These are phyloP conservation scores for Pantala flavescens DNA, from an alignment of 1,140 invertebrate species.

Conservation along the genomic window DNA sequence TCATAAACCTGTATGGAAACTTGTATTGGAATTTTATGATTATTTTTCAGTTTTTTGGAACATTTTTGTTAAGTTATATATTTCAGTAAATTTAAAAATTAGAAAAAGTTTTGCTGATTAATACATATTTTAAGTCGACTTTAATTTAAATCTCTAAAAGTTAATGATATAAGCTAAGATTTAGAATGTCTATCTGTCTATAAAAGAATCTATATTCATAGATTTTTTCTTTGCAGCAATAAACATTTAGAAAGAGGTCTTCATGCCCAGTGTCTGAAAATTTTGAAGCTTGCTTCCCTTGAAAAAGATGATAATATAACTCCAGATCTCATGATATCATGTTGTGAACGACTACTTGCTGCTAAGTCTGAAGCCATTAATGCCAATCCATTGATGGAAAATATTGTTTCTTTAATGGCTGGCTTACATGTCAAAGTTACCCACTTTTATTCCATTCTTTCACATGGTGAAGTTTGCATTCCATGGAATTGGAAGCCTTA, in stretches of 20 bases:
- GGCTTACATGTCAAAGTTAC: conserved; percentile 65
- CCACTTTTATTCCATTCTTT: conserved; percentile 83
- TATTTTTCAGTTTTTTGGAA: too few species aligned
- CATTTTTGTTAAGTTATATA: too few species aligned
- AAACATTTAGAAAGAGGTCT: conserved; percentile 65
- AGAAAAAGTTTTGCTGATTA: too few species aligned
- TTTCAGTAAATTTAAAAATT: too few species aligned
- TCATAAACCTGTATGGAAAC: too few species aligned
- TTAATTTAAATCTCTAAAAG: too few species aligned
- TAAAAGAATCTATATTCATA: too few species aligned
- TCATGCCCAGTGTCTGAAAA: conserved; percentile 48
- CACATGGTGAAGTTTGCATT: conserved; percentile 81
- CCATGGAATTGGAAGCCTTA: conserved; percentile 79
- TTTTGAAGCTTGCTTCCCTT: conserved; percentile 56
- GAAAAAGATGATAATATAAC: conserved; percentile 84
- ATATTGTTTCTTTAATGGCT: conserved; percentile 29
- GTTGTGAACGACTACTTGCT: conserved; percentile 58
- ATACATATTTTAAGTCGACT: too few species aligned
- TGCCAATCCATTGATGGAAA: background rate
- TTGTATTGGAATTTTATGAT: too few species aligned
- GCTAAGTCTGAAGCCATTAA: conserved; percentile 34
- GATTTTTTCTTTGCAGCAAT: conserved; percentile 44
- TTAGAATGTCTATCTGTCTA: too few species aligned
- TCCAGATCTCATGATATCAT: conserved; percentile 77
- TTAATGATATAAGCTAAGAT: too few species aligned